Base-by-base conservation (phyloP, 2,797 vertebrate genomes). In the Telmatherina bonti region DNA sequence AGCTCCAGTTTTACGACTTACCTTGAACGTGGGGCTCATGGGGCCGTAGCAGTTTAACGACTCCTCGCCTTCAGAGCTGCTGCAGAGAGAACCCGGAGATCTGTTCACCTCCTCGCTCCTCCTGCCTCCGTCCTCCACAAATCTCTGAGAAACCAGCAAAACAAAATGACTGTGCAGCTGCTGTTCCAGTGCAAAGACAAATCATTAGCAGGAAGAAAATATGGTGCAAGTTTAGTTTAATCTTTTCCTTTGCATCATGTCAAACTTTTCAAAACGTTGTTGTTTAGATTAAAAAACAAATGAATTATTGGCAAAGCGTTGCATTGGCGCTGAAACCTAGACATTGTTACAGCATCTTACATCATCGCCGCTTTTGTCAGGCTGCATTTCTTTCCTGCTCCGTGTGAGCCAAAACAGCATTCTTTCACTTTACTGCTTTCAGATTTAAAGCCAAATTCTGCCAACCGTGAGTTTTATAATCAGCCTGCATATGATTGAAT, bases 21-120 rank as follows among this genome's bases (percentile, higher is more conserved):
- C 96, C 94, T 96, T 97, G 82, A 90, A 91, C 0, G 88, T 92
- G 4, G 95, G 95, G 76, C 96, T 97, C 89, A 91, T 93, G 27
- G 95, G 94, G 0, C 93, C 89, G 0, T 95, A 93, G 53, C 91
- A 93, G 79, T 88, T 83, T 29, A 84, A 55, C 20, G 84, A 74
- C 35, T 95, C 93, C 0, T 93, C 92, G 0, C 72, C 73, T 8
- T 84, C 79, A 62, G 62, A 74, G 84, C 64, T 78, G 84, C 64
- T 70, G 67, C 72, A 66, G 5, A 62, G 24, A 29, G 79, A 78
- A 22, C 4, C 72, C 30, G 63, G 74, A 80, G 74, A 72, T 10
- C 45, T 89, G 66, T 4, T 62, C 27, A 3, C 75, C 69, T 85
- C 83, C 73, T 79, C 62, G 1, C 68, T 84, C 58, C 85, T 85